These are phyloP conservation scores for Amyelois transitella DNA, from an alignment of 1,140 invertebrate species.

Conservation along the genomic window DNA sequence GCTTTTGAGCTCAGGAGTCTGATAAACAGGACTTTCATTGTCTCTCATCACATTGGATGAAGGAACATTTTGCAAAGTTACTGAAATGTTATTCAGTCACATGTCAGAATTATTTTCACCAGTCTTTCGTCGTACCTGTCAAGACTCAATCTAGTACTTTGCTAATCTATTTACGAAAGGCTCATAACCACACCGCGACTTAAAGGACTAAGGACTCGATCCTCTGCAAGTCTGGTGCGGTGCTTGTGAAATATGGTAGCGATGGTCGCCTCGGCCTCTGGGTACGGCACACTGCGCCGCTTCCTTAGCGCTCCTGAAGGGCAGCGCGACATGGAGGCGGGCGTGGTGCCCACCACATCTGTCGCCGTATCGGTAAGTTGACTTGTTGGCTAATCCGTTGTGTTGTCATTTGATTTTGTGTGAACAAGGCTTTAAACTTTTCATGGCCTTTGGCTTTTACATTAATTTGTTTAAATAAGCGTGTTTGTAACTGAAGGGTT, in stretches of 20 bases:
- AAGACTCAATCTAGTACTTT: no score
- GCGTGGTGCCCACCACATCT: conserved; percentile 47
- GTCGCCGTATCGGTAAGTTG: conserved; percentile 66
- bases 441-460: not conserved
- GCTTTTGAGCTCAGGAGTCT: not conserved
- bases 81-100: no score
- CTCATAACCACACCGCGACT: not conserved
- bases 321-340: conserved; percentile 32
- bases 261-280: conserved; percentile 66
- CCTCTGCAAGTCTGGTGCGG: conserved; percentile 23
- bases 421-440: not conserved
- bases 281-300: conserved; percentile 65
- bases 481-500: no score
- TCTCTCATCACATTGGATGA: no score
- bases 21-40: not conserved
- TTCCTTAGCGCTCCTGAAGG: conserved; percentile 65
- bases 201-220: not conserved
- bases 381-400: not conserved
- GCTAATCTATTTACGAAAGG: not conserved
- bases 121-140: no score
- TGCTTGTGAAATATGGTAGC: conserved; percentile 59
- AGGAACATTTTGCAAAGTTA: no score
- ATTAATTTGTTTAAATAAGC: not conserved
- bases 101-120: no score
- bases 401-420: not conserved